A percentile compares a stretch with the other conserved stretches of the same genome.
phyloP scores from a whole-genome alignment of 2,113 vertebrate species.

The Xiphias gladius region DNA sequence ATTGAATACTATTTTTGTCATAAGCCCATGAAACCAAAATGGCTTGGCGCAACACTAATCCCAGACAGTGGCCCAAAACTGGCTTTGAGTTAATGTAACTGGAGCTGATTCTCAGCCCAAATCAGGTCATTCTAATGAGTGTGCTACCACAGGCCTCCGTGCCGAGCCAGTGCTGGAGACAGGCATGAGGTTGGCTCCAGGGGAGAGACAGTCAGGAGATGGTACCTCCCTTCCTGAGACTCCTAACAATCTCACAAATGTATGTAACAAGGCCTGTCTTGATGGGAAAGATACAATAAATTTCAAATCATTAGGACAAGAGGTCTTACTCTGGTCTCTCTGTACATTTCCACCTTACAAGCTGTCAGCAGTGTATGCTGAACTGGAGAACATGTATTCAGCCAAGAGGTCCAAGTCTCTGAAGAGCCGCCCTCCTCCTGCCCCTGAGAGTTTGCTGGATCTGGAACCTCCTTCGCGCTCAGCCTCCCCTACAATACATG shows the following conservation, averaged over 20 bases:
- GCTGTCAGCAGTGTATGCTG: conserved; percentile 96
- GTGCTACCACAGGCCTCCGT: conserved; percentile 75
- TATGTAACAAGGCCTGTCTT: conserved; percentile 51
- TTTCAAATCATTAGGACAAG: background rate
- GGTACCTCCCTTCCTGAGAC: conserved; percentile 97
- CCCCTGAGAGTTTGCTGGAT: conserved; percentile 81
- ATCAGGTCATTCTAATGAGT: conserved; percentile 40
- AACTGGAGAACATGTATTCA: conserved; percentile 92
- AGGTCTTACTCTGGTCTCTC: conserved; percentile 50
- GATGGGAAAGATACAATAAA: background rate
- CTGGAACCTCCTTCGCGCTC: conserved; percentile 81
- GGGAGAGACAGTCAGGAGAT: conserved; percentile 95
- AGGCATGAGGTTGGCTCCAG: conserved; percentile 89
- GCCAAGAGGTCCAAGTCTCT: conserved; percentile 87
- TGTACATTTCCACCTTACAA: conserved; percentile 68
- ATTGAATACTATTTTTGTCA: background rate
- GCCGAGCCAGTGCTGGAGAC: conserved; percentile 86
- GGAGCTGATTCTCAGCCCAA: background rate
- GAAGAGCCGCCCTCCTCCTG: conserved; percentile 86
- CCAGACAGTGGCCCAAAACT: background rate
- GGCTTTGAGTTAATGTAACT: background rate
- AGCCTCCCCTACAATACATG: conserved; percentile 77
- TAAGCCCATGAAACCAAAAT: conserved; percentile 9
- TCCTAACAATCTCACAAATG: conserved; percentile 91
- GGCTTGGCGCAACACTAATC: background rate